Evolutionary conservation across 2,797 vertebrate species (phyloP).

Genomic region (Paramormyrops hopkinsi): DNA sequence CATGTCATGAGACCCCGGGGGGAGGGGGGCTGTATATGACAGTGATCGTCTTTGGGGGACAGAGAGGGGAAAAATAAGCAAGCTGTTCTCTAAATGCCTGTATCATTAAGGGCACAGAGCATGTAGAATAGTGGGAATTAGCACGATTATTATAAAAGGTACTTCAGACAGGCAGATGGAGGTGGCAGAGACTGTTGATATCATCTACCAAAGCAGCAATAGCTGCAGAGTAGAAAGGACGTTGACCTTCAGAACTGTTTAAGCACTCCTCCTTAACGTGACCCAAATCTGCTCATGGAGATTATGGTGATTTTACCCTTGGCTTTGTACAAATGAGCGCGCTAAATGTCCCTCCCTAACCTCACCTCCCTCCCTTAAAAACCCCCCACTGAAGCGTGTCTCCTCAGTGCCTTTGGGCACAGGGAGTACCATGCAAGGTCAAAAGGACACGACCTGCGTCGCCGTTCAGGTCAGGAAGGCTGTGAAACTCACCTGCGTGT

Average conservation of each 20-base stretch:
- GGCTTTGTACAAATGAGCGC: background rate
- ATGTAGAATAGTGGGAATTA: background rate
- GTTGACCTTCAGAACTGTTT: background rate
- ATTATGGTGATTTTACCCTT: conserved; percentile 13
- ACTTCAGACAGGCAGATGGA: background rate
- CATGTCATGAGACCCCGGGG: background rate
- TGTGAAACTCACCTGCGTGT: background rate
- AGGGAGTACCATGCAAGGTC: background rate
- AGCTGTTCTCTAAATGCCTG: background rate
- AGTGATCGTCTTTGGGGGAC: background rate
- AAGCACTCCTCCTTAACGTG: background rate
- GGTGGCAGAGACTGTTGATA: background rate
- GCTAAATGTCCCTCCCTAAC: background rate
- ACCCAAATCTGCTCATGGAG: background rate
- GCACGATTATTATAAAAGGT: background rate
- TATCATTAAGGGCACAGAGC: background rate
- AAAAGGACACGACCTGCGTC: background rate
- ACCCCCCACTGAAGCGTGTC: background rate
- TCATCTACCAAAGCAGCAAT: background rate
- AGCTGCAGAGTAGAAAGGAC: background rate
- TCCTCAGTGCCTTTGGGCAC: background rate
- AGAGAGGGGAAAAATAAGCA: background rate
- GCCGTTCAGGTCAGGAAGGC: background rate
- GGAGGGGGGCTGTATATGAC: background rate
- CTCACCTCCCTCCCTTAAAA: background rate